Evolutionary conservation across 2,888 invertebrate genomes (phyloP).

Genomic region (Cancer borealis): DNA sequence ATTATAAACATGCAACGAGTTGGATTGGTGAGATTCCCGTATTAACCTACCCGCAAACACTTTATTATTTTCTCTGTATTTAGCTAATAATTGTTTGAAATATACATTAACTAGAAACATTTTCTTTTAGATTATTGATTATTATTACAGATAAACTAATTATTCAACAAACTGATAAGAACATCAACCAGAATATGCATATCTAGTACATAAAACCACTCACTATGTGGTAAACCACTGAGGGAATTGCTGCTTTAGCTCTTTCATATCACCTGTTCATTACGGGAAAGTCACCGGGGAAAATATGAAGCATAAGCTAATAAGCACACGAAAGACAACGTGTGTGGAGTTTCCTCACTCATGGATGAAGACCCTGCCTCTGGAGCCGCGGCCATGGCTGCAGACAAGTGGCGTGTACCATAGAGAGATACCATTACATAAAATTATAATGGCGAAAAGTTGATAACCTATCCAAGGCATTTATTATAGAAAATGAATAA

Average conservation of each 20-base stretch:
- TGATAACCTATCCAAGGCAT: not conserved
- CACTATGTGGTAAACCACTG: not conserved
- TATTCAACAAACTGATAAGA: too few species aligned
- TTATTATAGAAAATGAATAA: not conserved
- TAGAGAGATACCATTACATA: not conserved
- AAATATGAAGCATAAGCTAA: not conserved
- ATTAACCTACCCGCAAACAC: not conserved
- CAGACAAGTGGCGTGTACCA: not conserved
- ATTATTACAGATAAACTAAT: too few species aligned
- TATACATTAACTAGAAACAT: not conserved
- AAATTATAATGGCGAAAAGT: not conserved
- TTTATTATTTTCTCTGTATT: not conserved
- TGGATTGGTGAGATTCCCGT: conserved; percentile 9
- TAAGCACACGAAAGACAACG: conserved; percentile 9
- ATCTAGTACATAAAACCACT: too few species aligned
- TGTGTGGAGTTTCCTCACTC: conserved; percentile 59
- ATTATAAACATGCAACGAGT: not conserved
- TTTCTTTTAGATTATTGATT: not conserved
- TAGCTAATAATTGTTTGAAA: not conserved
- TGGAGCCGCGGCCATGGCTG: conserved; percentile 57
- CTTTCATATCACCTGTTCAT: not conserved
- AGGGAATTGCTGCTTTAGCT: not conserved
- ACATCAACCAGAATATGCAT: too few species aligned
- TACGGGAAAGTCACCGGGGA: conserved; percentile 22
- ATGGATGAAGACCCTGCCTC: conserved; percentile 60